A percentile compares a stretch with the other conserved stretches of the same genome.
Conservation (phyloP, 1,140 invertebrate genomes). For the Diploscapter pachys region DNA sequence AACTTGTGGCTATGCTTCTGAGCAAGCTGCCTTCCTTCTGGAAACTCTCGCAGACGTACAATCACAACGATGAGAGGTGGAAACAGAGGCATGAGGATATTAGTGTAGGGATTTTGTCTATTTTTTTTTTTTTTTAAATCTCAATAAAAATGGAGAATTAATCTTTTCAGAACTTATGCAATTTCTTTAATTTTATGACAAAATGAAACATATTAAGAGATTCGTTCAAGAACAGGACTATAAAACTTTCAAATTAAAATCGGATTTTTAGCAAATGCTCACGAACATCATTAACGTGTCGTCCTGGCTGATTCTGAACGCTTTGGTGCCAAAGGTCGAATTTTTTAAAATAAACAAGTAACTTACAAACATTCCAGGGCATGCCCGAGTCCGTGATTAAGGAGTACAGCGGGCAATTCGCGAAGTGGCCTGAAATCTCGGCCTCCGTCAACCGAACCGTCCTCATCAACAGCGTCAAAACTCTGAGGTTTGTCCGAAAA, state of each 20-base stretch:
- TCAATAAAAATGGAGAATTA: slow-evolving; percentile 11
- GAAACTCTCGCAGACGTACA: slow-evolving; percentile 56
- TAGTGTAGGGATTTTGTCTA: slow-evolving; percentile 41
- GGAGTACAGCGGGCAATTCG: slow-evolving; percentile 49
- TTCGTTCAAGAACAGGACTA: neutral
- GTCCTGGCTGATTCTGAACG: slow-evolving; percentile 56
- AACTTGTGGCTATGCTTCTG: slow-evolving; percentile 43
- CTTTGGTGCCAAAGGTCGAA: slow-evolving; percentile 44
- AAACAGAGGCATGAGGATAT: slow-evolving; percentile 52
- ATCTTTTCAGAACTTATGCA: neutral
- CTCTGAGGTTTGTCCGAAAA: neutral
- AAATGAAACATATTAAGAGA: neutral
- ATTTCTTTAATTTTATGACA: neutral
- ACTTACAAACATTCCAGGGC: neutral
- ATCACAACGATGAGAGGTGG: slow-evolving; percentile 39
- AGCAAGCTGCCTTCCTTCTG: slow-evolving; percentile 56
- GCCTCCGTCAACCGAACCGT: slow-evolving; percentile 11
- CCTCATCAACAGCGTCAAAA: slow-evolving; percentile 23
- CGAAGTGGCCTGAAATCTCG: slow-evolving; percentile 42
- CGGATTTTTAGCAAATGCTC: slow-evolving; percentile 52
- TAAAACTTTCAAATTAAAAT: neutral
- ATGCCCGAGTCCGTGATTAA: slow-evolving; percentile 4
- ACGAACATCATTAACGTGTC: slow-evolving; percentile 54
- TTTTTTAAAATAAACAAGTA: slow-evolving; percentile 28
- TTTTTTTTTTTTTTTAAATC: neutral